Evolutionary conservation across 2,797 vertebrate genomes (phyloP), one percentile per base, ranked within the genome.

Genomic region (Sebastes vulpes): DNA sequence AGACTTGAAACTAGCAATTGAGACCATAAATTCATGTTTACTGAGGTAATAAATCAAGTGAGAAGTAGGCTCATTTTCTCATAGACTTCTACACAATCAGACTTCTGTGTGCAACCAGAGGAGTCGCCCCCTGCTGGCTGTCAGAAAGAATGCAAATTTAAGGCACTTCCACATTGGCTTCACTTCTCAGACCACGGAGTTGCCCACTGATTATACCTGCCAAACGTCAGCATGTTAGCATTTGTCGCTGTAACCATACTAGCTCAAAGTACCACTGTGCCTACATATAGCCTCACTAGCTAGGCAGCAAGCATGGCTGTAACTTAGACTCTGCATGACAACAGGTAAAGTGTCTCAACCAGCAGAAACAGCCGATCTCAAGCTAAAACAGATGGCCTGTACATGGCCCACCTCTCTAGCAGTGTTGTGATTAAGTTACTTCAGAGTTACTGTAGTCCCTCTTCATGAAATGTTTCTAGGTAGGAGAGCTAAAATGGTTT

Each of bases 381-480:
- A 57, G 9, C 2, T 48, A 12, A 18, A 31, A 56, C 32, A 28
- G 68, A 23, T 3, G 35, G 46, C 26, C 18, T 48, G 21, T 29
- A 28, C 14, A 11, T 35, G 28, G 16, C 31, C 16, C 14, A 66
- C 10, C 20, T 54, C 9, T 53, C 42, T 23, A 14, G 25, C 32
- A 18, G 11, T 35, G 10, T 23, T 67, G 21, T n/a, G 20, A 61
- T 61, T 7, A 23, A 57, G 21, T 73, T 57, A 38, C 42, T 73
- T 31, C n/a, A 26, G 18, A 50, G 38, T 23, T 4, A 28, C 20
- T 35, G 6, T 12, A 18, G 23, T 42, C 9, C 21, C 14, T 50
- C 42, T 28, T 58, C 25, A 23, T 20, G 9, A 70, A 29, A 6
- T 28, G 9, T 61, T 54, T 59, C 3, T 20, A 28, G 0, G 35